phyloP scores from a whole-genome alignment of 2,113 vertebrate species.

The Amblyornis subalaris region DNA sequence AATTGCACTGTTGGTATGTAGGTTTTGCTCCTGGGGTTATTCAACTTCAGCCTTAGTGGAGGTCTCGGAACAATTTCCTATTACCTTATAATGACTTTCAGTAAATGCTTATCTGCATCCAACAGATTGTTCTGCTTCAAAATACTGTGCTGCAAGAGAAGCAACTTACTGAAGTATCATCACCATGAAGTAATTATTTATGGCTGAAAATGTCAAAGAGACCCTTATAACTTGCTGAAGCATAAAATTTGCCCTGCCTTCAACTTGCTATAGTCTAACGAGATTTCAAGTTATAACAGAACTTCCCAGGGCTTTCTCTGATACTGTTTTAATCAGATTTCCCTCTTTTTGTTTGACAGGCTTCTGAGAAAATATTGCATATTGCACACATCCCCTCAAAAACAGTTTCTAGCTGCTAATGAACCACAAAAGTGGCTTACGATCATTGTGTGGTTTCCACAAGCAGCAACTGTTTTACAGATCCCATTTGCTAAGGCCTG shows the following conservation, averaged over 20 bases:
- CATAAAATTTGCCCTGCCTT: conserved; percentile 33
- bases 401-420: background rate
- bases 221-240: conserved; percentile 33
- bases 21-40: background rate
- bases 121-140: conserved; percentile 39
- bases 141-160: background rate
- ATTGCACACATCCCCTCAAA: background rate
- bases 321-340: conserved; percentile 4
- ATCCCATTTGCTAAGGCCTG: background rate
- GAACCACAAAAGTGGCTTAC: background rate
- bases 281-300: conserved; percentile 9
- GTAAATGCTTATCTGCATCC: conserved; percentile 54
- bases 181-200: conserved; percentile 36
- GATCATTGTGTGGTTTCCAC: background rate
- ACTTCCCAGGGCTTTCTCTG: background rate
- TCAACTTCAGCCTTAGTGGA: background rate
- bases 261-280: background rate
- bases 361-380: background rate
- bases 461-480: background rate
- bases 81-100: conserved; percentile 28
- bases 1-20: background rate
- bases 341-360: background rate
- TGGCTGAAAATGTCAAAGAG: conserved; percentile 1
- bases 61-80: conserved; percentile 19
- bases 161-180: background rate